phyloP scores from a whole-genome alignment of 2,797 vertebrate genomes.

The Furcifer pardalis region DNA sequence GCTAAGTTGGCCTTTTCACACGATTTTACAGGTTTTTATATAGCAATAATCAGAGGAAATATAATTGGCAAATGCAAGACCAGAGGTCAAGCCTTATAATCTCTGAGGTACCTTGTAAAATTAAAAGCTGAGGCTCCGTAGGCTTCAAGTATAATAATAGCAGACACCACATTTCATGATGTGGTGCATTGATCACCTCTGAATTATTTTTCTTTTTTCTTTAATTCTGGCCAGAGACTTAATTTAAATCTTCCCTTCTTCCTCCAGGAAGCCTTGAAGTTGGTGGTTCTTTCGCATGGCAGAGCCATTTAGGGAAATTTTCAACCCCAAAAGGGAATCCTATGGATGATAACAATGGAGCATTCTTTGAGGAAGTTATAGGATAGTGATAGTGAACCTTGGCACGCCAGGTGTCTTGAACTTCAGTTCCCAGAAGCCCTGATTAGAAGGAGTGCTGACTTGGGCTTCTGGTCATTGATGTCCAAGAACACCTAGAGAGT shows the following conservation, averaged over 20 bases:
- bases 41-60: conserved; percentile 6
- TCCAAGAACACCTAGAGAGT: too few species aligned
- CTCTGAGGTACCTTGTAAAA: conserved; percentile 28
- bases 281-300: not conserved
- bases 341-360: not conserved
- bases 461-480: too few species aligned
- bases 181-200: not conserved
- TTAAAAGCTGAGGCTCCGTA: conserved; percentile 11
- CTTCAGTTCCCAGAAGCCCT: too few species aligned
- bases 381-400: too few species aligned
- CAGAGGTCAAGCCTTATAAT: conserved; percentile 23
- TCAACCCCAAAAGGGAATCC: fast-evolving
- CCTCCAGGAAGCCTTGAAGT: conserved; percentile 10
- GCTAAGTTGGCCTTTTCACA: not conserved
- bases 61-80: conserved; percentile 7
- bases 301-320: not conserved
- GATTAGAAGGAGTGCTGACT: too few species aligned
- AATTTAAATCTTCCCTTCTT: not conserved
- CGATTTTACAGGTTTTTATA: not conserved
- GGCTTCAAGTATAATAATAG: conserved; percentile 10
- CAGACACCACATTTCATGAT: not conserved
- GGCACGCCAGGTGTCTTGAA: too few species aligned
- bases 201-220: not conserved
- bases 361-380: too few species aligned
- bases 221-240: conserved; percentile 5